Evolutionary conservation across 2,888 invertebrate genomes (phyloP).

Genomic region (Torymus auratus): DNA sequence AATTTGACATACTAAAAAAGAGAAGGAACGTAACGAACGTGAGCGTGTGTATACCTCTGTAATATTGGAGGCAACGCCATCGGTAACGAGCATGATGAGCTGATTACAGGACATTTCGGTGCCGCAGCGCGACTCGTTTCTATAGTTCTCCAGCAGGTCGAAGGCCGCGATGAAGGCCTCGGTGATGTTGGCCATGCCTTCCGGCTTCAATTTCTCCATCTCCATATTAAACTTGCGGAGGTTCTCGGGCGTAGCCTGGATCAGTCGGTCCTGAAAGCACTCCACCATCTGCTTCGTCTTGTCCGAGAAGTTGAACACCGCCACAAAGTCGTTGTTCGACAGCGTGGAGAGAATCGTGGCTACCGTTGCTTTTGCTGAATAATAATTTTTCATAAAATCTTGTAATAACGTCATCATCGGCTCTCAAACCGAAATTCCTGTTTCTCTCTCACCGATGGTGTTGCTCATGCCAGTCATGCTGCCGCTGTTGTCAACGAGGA

Average conservation of each 20-base stretch:
- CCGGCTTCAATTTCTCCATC: slow-evolving; percentile 83
- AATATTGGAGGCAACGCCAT: slow-evolving; percentile 93
- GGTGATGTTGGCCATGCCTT: slow-evolving; percentile 90
- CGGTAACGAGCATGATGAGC: slow-evolving; percentile 97
- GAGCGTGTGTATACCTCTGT: slow-evolving; percentile 79
- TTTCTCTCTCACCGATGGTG: slow-evolving; percentile 78
- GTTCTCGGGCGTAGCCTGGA: slow-evolving; percentile 94
- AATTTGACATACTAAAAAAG: neutral
- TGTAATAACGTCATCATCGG: no score
- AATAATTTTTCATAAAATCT: no score
- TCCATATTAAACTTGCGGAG: slow-evolving; percentile 85
- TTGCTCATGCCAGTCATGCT: slow-evolving; percentile 93
- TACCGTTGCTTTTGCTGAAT: slow-evolving; percentile 81
- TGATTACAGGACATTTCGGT: slow-evolving; percentile 89
- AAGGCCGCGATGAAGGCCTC: slow-evolving; percentile 91
- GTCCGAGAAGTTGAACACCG: slow-evolving; percentile 90
- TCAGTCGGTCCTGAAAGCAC: slow-evolving; percentile 90
- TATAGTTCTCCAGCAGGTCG: slow-evolving; percentile 83
- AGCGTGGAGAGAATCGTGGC: slow-evolving; percentile 94
- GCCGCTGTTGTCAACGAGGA: slow-evolving; percentile 96
- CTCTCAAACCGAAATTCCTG: neutral
- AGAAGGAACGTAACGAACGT: neutral
- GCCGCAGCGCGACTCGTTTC: slow-evolving; percentile 79
- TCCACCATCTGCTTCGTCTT: slow-evolving; percentile 85
- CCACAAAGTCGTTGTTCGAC: slow-evolving; percentile 98